A percentile compares a stretch with the other conserved stretches of the same genome.
Evolutionary conservation across 2,888 invertebrate genomes (phyloP).

Genomic region (Theodoxus fluviatilis): DNA sequence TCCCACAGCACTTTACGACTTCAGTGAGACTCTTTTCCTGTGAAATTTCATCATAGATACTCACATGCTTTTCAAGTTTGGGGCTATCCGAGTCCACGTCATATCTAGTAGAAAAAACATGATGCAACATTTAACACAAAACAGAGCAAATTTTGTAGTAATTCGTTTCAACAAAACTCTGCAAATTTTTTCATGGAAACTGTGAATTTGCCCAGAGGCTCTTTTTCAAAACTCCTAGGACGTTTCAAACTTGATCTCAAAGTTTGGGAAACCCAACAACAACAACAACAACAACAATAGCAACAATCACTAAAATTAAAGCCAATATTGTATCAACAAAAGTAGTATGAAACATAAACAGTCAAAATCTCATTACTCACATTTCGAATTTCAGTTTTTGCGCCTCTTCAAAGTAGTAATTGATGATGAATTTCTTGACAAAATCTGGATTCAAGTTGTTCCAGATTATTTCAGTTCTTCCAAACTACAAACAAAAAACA

Average conservation of each 20-base stretch:
- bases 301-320: not conserved
- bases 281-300: not conserved
- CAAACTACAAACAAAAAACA: conserved; percentile 58
- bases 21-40: no score
- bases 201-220: not conserved
- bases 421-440: conserved; percentile 66
- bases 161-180: no score
- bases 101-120: no score
- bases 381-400: conserved; percentile 64
- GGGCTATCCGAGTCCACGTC: conserved; percentile 58
- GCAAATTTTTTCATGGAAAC: no score
- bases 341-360: not conserved
- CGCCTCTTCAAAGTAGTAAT: conserved; percentile 63
- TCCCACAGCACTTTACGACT: no score
- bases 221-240: not conserved
- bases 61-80: conserved; percentile 59
- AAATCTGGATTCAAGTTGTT: conserved; percentile 70
- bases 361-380: conserved; percentile 35
- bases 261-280: not conserved
- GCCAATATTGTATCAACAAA: not conserved
- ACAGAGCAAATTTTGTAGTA: no score
- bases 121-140: no score
- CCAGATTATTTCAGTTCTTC: conserved; percentile 70
- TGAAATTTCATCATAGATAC: no score
- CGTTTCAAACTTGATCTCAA: not conserved